Conservation (phyloP, 2,888 invertebrate species). For the Slavum lentiscoides region DNA sequence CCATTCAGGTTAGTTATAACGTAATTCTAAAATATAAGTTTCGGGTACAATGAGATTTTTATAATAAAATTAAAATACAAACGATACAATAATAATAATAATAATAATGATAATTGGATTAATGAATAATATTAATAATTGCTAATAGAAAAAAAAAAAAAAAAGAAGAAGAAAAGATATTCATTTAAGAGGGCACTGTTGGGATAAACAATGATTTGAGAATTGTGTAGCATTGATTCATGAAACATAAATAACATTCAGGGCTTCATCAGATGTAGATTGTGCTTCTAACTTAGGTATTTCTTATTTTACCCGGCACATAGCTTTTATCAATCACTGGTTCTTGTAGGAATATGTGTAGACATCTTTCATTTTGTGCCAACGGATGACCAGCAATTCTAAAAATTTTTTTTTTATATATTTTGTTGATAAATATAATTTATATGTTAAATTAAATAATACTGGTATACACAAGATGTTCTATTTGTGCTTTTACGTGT, state of each 20-base stretch:
- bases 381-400: constrained; percentile 97
- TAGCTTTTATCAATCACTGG: constrained; percentile 98
- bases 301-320: constrained; percentile 98
- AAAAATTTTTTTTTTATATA: constrained; percentile 55
- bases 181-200: constrained; percentile 1
- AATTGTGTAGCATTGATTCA: constrained; percentile 23
- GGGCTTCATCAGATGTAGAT: constrained; percentile 17
- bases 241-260: constrained; percentile 36
- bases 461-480: too few relatives aligned
- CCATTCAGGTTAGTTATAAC: constrained; percentile 8
- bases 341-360: constrained; percentile 99
- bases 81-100: not conserved
- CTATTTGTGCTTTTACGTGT: too few relatives aligned
- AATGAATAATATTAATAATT: constrained; percentile 28
- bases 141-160: not conserved
- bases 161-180: not conserved
- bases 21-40: constrained; percentile 21
- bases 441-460: too few relatives aligned
- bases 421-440: too few relatives aligned
- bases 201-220: constrained; percentile 27
- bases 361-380: constrained; percentile 97
- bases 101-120: constrained; percentile 23
- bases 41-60: constrained; percentile 34
- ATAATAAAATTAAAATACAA: constrained; percentile 23
- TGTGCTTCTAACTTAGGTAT: constrained; percentile 71